Percentiles rank a stretch among this genome's conserved stretches.
phyloP scores from a whole-genome alignment of 2,888 invertebrate species.

The Agriopis leucophaearia region DNA sequence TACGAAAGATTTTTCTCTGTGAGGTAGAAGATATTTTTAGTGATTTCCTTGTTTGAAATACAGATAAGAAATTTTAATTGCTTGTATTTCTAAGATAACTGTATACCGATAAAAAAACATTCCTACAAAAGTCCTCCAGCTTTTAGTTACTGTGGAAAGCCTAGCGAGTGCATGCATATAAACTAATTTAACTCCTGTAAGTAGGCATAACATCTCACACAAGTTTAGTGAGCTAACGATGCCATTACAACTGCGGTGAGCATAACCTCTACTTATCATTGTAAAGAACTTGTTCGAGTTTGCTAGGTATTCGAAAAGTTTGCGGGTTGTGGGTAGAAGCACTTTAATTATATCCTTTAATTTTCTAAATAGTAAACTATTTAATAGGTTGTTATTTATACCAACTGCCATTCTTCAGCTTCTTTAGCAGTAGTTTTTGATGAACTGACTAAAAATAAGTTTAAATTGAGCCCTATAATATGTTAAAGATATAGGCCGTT shows the following conservation, averaged over 20 bases:
- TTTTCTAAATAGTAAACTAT: background rate
- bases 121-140: background rate
- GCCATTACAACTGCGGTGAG: constrained; percentile 31
- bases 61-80: no score
- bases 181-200: constrained; percentile 46
- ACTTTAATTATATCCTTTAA: background rate
- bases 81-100: no score
- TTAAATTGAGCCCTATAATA: no score
- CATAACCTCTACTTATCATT: constrained; percentile 20
- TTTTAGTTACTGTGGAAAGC: constrained; percentile 7
- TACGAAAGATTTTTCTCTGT: no score
- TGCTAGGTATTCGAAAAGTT: constrained; percentile 5
- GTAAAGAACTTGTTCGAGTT: constrained; percentile 14
- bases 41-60: no score
- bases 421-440: background rate
- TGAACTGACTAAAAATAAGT: no score
- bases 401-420: background rate
- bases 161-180: constrained; percentile 41
- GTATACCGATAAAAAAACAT: background rate
- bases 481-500: no score
- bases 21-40: no score
- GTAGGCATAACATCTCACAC: constrained; percentile 37
- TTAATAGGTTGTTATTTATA: background rate
- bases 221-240: constrained; percentile 38
- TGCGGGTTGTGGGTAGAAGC: background rate